Base-by-base conservation (phyloP, 2,888 invertebrate genomes). In the Euplexia lucipara region DNA sequence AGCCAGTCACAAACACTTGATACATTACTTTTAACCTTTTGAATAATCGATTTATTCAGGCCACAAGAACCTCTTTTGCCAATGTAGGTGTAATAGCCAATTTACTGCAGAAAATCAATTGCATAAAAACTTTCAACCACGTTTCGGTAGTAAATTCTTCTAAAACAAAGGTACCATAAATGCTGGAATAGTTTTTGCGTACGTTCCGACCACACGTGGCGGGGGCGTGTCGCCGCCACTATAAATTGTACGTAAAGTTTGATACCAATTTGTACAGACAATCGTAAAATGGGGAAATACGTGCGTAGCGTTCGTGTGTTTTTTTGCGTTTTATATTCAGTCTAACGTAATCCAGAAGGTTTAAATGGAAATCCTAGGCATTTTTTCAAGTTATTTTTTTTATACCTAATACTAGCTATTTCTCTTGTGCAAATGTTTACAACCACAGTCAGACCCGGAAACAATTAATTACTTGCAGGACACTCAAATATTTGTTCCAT, bases 211-310 rank as follows among this genome's bases (percentile, higher is more conserved):
- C 69, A 72, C 73, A 75, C 79, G 83, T 75, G 81, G 70, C 70
- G 75, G 68, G 74, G 77, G 70, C 56, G 73, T 78, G 77, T 75
- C 67, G 74, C 71, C 69, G 26, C 75, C 70, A 76, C 82, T 68
- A 85, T 87, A 86, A 87, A 86, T 85, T 83, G 60, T 80, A 79
- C 78, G 69, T 71, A 64, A 72, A 70, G 63, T 81, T 79, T 79
- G 67, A 81, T 81, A 69, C 64, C 72, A 81, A 79, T 78, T 83
- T 79, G 70, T 79, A 76, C 60, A 64, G 52, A 68, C 60, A 63
- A 51, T 41, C 39, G 39, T 60, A 56, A 64, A 75, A 72, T 64
- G 22, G 59, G 9, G 10, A 53, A 63, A 70, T 41, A 44, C 14
- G 26, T 22, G 10, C 22, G 30, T 2, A 18, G 20, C 5, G 7